Evolutionary conservation across 2,113 vertebrate species (phyloP), one percentile per base, ranked within the genome.

Genomic region (Ictalurus punctatus): DNA sequence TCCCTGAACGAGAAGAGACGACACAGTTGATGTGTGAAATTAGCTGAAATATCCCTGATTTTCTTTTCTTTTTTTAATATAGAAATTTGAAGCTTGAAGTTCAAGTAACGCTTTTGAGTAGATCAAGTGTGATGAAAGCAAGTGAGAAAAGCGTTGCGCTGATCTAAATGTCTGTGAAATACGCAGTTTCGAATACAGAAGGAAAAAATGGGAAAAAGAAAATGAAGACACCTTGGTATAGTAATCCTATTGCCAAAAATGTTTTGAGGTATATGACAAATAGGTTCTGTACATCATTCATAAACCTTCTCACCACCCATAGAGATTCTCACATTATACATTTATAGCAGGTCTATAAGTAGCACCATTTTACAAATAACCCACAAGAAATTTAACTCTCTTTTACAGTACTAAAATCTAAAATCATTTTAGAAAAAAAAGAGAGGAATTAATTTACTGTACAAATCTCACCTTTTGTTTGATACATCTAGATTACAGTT

Each of bases 211-310:
- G 90, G 84, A 96, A 93, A 92, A 93, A 91, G 95, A 93, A 93
- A 96, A 90, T 92, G 96, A 90, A 94, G 95, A 95, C 94, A 95
- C 93, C 94, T 95, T 96, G 94, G 93, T 94, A 93, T 96, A 94
- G 92, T 95, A 93, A 95, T 96, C 96, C 96, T 98, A 98, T 97
- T 99, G 98, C 97, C 97, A 97, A 97, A 95, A 97, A 97, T 80
- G 96, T 96, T 97, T 96, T 99, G 98, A 99, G 98, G 98, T 99
- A 99, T 98, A 97, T 97, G 96, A 96, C 95, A 97, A 97, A 94
- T 97, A 97, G 96, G 95, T 96, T 93, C 94, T 95, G 90, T 95
- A 96, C 95, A 96, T 96, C 96, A 96, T 97, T 97, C 96, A 97
- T 96, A 96, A 96, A 94, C 95, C 94, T 95, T 94, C 91, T 95